Base-by-base conservation (phyloP, 37 sponge, comb jelly and placozoan genomes). In the Hexactinellida sp. region DNA sequence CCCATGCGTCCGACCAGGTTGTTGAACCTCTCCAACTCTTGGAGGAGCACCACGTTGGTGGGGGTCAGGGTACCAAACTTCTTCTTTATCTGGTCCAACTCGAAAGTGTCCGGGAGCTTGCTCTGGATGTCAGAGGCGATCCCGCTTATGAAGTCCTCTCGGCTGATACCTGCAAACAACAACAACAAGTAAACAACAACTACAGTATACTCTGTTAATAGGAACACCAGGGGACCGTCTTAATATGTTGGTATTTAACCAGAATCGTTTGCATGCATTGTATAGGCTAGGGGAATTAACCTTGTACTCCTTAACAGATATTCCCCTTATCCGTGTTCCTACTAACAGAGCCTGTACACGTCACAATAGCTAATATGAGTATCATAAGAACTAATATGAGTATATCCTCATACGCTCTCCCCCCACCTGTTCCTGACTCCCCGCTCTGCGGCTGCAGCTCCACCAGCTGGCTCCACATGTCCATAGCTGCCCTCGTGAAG, bases 401-500 rank as follows among this genome's bases (percentile, higher is more conserved):
- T n/a, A n/a, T n/a, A n/a, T n/a, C n/a, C n/a, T n/a, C n/a, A n/a
- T n/a, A n/a, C n/a, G n/a, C n/a, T n/a, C n/a, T n/a, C n/a, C n/a
- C 1, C 76, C 3, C 25, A 34, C 88, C 88, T 36, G 87, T 86
- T 7, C 92, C 88, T 3, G 89, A 28, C 28, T 94, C 93, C 36
- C 96, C 92, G 36, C 93, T 94, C 87, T 98, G 99, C 0, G 99
- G 99, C 89, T 98, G 99, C 47, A 98, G 92, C 85, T 98, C 99
- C 37, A 98, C 90, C 92, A 98, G 84, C 82, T 91, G 94, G 3
- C 83, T 32, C 95, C 99, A 98, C 91, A 95, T 89, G 84, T 95
- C 93, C 85, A 94, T 95, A 0, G 99, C 90, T 0, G 99, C 94
- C 24, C 86, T 37, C 9, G 99, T 98, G 87, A 92, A 95, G 86